Percentiles rank a stretch among this genome's conserved stretches.
Evolutionary conservation across 1,140 invertebrate genomes (phyloP).

Genomic region (Drosophila nasuta): DNA sequence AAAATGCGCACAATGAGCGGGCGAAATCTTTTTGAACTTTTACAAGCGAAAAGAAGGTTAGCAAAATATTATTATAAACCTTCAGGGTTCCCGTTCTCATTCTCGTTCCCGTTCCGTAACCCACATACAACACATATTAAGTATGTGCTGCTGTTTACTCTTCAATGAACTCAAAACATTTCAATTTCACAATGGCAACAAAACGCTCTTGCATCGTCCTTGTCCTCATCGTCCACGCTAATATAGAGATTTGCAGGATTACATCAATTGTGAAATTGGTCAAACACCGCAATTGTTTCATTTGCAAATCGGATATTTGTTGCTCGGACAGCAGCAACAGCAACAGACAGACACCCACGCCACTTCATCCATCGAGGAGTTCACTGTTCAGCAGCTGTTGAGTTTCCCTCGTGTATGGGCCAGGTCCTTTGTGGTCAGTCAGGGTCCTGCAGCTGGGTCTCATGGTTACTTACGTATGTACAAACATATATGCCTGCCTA

Average conservation of each 20-base stretch:
- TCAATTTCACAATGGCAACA: conserved; percentile 75
- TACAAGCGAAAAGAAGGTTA: conserved; percentile 82
- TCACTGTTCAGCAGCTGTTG: conserved; percentile 50
- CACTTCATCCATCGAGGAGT: conserved; percentile 21
- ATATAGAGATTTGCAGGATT: conserved; percentile 82
- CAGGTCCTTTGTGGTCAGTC: conserved; percentile 33
- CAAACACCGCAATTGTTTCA: conserved; percentile 84
- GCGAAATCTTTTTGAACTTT: conserved; percentile 83
- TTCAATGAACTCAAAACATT: conserved; percentile 83
- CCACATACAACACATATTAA: conserved; percentile 50
- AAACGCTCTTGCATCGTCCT: neutral
- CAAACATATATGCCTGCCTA: neutral
- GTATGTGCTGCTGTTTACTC: conserved; percentile 63
- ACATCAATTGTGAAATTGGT: conserved; percentile 74
- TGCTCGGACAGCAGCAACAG: conserved; percentile 47
- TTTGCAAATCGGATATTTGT: conserved; percentile 81
- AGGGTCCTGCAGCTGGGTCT: conserved; percentile 15
- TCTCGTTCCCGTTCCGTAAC: conserved; percentile 23
- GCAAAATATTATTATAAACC: conserved; percentile 84
- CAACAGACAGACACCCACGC: conserved; percentile 37
- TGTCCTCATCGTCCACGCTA: conserved; percentile 50
- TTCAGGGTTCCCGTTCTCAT: conserved; percentile 31
- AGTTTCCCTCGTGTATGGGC: conserved; percentile 51
- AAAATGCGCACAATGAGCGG: conserved; percentile 67
- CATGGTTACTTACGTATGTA: neutral